phyloP scores from a whole-genome alignment of 1,140 invertebrate species.

The Drosophila pseudoobscura region DNA sequence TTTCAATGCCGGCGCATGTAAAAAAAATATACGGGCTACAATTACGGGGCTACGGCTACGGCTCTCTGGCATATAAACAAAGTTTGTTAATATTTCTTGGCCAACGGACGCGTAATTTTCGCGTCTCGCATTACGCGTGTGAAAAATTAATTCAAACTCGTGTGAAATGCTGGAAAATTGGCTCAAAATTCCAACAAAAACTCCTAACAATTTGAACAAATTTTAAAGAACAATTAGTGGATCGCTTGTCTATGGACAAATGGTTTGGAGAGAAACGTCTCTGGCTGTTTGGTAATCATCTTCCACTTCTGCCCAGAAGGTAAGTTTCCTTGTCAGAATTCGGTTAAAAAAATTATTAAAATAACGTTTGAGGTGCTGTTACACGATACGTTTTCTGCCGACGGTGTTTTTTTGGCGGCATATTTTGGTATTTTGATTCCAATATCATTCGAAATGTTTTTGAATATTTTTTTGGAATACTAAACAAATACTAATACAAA shows the following conservation, averaged over 20 bases:
- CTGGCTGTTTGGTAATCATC: constrained; percentile 93
- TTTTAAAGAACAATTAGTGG: constrained; percentile 13
- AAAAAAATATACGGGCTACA: constrained; percentile 59
- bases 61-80: constrained; percentile 67
- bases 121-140: constrained; percentile 55
- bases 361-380: too few species aligned
- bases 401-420: too few species aligned
- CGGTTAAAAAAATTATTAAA: too few species aligned
- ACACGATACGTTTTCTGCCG: too few species aligned
- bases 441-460: too few species aligned
- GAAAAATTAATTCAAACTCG: constrained; percentile 13
- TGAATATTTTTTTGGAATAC: too few species aligned
- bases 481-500: too few species aligned
- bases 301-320: constrained; percentile 91
- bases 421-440: too few species aligned
- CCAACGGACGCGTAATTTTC: constrained; percentile 51
- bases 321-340: constrained; percentile 75
- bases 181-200: background rate
- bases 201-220: background rate
- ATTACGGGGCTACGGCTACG: constrained; percentile 20
- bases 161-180: constrained; percentile 36
- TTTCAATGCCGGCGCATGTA: constrained; percentile 69
- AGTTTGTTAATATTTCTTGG: constrained; percentile 68
- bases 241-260: constrained; percentile 89
- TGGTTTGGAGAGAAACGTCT: constrained; percentile 93